Evolutionary conservation across 2,113 vertebrate species (phyloP).

Genomic region (Pithys albifrons): DNA sequence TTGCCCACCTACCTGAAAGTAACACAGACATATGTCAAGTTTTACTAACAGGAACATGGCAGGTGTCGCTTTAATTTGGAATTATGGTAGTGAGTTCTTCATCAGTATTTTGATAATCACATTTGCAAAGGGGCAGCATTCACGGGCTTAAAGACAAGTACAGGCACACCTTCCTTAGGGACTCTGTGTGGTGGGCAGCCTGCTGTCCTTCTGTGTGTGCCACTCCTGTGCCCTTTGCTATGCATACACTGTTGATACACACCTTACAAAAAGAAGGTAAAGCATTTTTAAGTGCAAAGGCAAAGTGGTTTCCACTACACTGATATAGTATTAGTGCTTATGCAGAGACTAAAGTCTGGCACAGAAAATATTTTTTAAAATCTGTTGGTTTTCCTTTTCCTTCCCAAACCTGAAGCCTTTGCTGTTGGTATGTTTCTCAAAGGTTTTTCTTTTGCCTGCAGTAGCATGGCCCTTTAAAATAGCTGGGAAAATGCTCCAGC

Average conservation of each 20-base stretch:
- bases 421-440: background rate
- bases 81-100: background rate
- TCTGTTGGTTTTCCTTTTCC: too few species aligned
- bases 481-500: background rate
- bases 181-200: background rate
- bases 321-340: background rate
- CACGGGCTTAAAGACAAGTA: background rate
- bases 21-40: background rate
- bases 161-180: background rate
- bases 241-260: rapidly evolving
- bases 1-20: background rate
- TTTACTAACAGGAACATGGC: background rate
- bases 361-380: background rate
- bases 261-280: background rate
- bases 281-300: background rate
- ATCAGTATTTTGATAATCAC: background rate
- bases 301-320: background rate
- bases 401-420: background rate
- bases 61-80: background rate
- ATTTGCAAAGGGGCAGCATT: background rate
- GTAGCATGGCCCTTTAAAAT: background rate
- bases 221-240: background rate
- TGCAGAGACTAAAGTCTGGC: background rate
- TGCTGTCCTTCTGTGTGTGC: background rate
- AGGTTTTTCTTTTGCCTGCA: background rate